These are phyloP conservation scores for Alligator mississippiensis DNA, from an alignment of 2,113 vertebrate species.

Conservation along the genomic window DNA sequence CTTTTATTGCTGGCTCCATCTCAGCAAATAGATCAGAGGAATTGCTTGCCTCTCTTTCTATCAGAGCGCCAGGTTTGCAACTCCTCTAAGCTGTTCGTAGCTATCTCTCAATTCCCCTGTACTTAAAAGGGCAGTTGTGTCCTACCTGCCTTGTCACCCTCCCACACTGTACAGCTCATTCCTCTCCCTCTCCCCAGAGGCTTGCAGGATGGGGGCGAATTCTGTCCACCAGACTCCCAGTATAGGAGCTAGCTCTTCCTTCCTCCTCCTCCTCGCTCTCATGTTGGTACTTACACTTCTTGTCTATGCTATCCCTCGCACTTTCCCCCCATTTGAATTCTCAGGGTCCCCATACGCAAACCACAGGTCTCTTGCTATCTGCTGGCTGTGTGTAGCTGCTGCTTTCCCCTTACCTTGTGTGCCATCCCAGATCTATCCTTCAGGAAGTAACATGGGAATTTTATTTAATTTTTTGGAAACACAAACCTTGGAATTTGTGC, in stretches of 20 bases:
- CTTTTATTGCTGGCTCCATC: neutral
- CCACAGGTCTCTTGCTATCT: neutral
- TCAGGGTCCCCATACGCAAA: fast-evolving
- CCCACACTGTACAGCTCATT: neutral
- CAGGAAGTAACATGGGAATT: neutral
- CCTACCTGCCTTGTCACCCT: neutral
- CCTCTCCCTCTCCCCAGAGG: neutral
- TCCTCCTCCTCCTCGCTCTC: neutral
- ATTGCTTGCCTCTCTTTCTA: neutral
- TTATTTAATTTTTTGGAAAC: neutral
- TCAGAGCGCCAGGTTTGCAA: neutral
- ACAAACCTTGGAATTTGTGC: too few relatives aligned
- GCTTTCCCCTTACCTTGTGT: neutral
- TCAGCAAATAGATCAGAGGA: neutral
- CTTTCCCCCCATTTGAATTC: neutral
- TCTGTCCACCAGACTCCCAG: neutral
- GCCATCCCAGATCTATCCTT: neutral
- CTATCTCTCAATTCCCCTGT: neutral
- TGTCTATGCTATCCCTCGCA: neutral
- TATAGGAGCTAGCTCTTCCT: neutral
- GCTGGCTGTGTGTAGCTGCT: neutral
- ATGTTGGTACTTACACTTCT: neutral
- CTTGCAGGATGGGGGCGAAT: neutral
- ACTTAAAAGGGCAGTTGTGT: neutral
- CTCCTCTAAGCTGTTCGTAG: neutral